phyloP scores from a whole-genome alignment of 1,140 invertebrate species.

The Drosophila funebris region DNA sequence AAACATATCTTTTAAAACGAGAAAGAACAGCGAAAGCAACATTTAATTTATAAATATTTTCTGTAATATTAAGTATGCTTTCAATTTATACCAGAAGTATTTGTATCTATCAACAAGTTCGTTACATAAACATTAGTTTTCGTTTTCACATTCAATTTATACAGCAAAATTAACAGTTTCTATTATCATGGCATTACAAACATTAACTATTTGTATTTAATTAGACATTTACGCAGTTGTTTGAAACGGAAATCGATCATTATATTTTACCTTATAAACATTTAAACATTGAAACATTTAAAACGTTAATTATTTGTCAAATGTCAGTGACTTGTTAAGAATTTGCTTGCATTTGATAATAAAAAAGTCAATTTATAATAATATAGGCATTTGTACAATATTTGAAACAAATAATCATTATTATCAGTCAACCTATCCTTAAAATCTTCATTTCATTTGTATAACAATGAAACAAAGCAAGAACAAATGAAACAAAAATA shows the following conservation, averaged over 20 bases:
- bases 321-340: constrained; percentile 19
- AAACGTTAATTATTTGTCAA: constrained; percentile 18
- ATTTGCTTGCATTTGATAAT: not conserved
- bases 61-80: not conserved
- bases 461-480: not conserved
- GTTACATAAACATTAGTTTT: constrained; percentile 3
- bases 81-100: not conserved
- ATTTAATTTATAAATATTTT: too few relatives aligned
- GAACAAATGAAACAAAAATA: not conserved
- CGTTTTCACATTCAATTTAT: not conserved
- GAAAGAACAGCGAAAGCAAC: not conserved
- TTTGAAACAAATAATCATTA: too few relatives aligned
- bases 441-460: not conserved
- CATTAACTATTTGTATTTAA: constrained; percentile 5
- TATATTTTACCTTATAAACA: constrained; percentile 27
- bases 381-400: not conserved
- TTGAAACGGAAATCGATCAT: constrained; percentile 48
- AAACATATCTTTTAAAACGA: not conserved
- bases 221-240: constrained; percentile 7
- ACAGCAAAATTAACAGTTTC: not conserved
- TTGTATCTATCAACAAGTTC: not conserved
- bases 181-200: not conserved
- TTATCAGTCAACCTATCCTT: not conserved
- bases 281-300: too few relatives aligned
- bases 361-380: not conserved